These are phyloP conservation scores for Nomada lathburiana DNA, from an alignment of 2,888 invertebrate species.

Conservation along the genomic window DNA sequence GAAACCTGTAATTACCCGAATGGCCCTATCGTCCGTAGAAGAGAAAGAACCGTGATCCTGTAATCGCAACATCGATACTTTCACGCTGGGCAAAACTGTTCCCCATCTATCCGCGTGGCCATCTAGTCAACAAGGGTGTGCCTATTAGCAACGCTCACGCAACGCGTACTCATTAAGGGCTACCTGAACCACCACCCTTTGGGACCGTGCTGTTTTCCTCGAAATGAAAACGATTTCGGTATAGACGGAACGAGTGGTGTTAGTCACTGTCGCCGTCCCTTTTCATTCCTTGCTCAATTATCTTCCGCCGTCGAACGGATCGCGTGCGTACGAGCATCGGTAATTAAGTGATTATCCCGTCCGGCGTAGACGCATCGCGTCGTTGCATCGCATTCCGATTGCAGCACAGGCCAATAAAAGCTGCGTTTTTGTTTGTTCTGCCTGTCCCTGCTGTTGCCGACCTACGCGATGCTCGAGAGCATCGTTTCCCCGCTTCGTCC, in stretches of 20 bases:
- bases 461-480: slow-evolving; percentile 21
- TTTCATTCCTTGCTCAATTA: neutral
- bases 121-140: slow-evolving; percentile 46
- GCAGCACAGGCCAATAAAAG: slow-evolving; percentile 55
- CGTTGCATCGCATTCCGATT: slow-evolving; percentile 57
- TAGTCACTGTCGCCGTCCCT: slow-evolving; percentile 1
- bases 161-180: slow-evolving; percentile 58
- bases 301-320: slow-evolving; percentile 48
- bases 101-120: slow-evolving; percentile 51
- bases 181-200: neutral
- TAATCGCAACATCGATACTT: slow-evolving; percentile 36
- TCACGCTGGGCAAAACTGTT: slow-evolving; percentile 25
- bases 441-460: slow-evolving; percentile 22
- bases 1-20: slow-evolving; percentile 74
- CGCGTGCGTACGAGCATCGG: slow-evolving; percentile 71
- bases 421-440: slow-evolving; percentile 34
- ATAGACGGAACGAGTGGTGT: neutral
- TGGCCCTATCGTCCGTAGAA: slow-evolving; percentile 36
- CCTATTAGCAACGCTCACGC: slow-evolving; percentile 56
- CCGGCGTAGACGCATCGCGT: slow-evolving; percentile 71
- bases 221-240: slow-evolving; percentile 47
- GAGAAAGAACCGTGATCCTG: neutral
- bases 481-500: neutral
- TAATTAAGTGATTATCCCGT: slow-evolving; percentile 80
- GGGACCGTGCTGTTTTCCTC: slow-evolving; percentile 38